These are phyloP conservation scores for Mya arenaria DNA, from an alignment of 1,140 invertebrate genomes.

Conservation along the genomic window DNA sequence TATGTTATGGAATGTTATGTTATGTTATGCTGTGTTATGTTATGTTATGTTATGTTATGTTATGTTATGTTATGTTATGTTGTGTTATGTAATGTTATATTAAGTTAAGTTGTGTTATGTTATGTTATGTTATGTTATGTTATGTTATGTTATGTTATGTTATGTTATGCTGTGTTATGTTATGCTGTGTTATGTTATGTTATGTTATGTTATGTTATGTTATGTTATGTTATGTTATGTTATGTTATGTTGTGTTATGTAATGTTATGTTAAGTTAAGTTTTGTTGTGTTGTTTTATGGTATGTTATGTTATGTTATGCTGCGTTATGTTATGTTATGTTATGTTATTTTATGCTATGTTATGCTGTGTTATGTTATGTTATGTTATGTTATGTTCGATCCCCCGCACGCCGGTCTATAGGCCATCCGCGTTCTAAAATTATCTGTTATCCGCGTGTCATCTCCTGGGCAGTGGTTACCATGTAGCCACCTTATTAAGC, in stretches of 20 bases:
- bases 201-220: neutral
- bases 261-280: neutral
- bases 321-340: neutral
- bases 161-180: neutral
- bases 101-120: neutral
- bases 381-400: neutral
- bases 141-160: neutral
- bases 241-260: neutral
- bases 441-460: too few relatives aligned
- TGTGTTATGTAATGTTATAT: neutral
- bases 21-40: neutral
- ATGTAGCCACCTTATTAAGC: too few relatives aligned
- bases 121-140: neutral
- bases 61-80: neutral
- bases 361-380: neutral
- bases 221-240: neutral
- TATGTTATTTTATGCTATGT: neutral
- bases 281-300: neutral
- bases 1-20: slow-evolving; percentile 14
- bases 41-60: neutral
- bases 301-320: too few relatives aligned
- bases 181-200: neutral
- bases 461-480: too few relatives aligned
- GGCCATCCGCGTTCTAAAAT: too few relatives aligned
- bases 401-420: too few relatives aligned